Evolutionary conservation across 2,888 invertebrate genomes (phyloP).

Genomic region (Parnassius smintheus): DNA sequence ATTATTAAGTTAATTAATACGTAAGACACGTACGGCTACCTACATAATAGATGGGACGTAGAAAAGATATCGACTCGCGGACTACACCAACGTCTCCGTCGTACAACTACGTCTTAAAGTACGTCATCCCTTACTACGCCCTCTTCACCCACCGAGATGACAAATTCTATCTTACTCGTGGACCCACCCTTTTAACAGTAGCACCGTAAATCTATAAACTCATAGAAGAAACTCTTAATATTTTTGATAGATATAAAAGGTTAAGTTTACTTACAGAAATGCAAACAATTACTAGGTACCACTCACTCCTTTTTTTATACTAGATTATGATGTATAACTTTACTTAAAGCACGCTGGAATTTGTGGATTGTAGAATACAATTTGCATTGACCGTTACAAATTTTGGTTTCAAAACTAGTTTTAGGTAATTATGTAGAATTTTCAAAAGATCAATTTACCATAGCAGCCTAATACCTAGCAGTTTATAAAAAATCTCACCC

Average conservation of each 20-base stretch:
- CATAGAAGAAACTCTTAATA: too few relatives aligned
- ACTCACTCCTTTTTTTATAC: too few relatives aligned
- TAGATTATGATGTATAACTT: too few relatives aligned
- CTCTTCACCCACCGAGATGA: slow-evolving; percentile 4
- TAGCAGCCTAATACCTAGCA: slow-evolving; percentile 9
- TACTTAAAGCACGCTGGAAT: too few relatives aligned
- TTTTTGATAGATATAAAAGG: too few relatives aligned
- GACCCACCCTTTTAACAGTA: slow-evolving; percentile 6
- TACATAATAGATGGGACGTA: slow-evolving; percentile 16
- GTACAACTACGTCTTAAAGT: slow-evolving; percentile 9
- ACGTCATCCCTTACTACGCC: neutral
- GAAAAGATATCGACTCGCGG: slow-evolving; percentile 22
- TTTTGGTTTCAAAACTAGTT: too few relatives aligned
- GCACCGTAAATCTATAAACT: neutral
- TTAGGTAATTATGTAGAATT: too few relatives aligned
- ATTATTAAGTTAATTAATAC: slow-evolving; percentile 2
- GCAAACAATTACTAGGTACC: too few relatives aligned
- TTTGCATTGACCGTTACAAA: too few relatives aligned
- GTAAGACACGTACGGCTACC: neutral
- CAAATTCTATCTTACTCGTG: slow-evolving; percentile 18
- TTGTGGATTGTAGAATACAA: too few relatives aligned
- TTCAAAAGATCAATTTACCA: too few relatives aligned
- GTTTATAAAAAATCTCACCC: slow-evolving; percentile 41
- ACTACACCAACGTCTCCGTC: neutral
- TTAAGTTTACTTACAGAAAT: too few relatives aligned